phyloP scores from a whole-genome alignment of 2,888 invertebrate genomes.

The Bursaphelenchus okinawaensis region DNA sequence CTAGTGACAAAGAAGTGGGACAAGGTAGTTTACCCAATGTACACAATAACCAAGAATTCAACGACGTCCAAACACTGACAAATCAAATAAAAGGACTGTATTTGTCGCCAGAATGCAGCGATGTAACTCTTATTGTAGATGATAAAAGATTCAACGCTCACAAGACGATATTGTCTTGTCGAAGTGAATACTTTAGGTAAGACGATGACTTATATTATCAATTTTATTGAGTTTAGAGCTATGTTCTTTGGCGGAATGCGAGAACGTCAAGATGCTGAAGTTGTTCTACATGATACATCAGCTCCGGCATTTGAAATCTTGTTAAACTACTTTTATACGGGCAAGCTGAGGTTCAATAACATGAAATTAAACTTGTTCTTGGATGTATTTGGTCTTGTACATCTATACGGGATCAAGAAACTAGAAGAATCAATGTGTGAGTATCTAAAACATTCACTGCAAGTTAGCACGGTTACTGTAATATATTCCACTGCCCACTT shows the following conservation, averaged over 20 bases:
- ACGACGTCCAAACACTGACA: conserved; percentile 5
- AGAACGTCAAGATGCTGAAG: conserved; percentile 69
- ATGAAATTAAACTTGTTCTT: conserved; percentile 64
- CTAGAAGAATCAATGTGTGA: conserved; percentile 86
- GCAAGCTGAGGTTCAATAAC: conserved; percentile 62
- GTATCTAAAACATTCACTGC: conserved; percentile 80
- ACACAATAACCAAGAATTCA: conserved; percentile 1
- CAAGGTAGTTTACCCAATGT: neutral
- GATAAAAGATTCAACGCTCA: conserved; percentile 69
- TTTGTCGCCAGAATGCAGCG: conserved; percentile 80
- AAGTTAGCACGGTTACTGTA: conserved; percentile 82
- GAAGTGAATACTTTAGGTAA: conserved; percentile 91
- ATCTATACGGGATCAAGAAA: conserved; percentile 89
- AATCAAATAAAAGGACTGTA: conserved; percentile 75
- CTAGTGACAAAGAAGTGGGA: neutral
- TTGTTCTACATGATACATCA: conserved; percentile 22
- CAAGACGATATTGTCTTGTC: conserved; percentile 81
- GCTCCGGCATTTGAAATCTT: conserved; percentile 61
- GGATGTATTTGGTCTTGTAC: conserved; percentile 75
- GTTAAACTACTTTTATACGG: conserved; percentile 89
- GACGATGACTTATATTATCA: too few species aligned
- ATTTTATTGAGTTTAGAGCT: too few species aligned
- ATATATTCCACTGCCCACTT: conserved; percentile 84
- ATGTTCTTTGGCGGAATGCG: conserved; percentile 66
- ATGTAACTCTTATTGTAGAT: conserved; percentile 71